Evolutionary conservation across 2,797 vertebrate species (phyloP).

Genomic region (Sardinella longiceps): DNA sequence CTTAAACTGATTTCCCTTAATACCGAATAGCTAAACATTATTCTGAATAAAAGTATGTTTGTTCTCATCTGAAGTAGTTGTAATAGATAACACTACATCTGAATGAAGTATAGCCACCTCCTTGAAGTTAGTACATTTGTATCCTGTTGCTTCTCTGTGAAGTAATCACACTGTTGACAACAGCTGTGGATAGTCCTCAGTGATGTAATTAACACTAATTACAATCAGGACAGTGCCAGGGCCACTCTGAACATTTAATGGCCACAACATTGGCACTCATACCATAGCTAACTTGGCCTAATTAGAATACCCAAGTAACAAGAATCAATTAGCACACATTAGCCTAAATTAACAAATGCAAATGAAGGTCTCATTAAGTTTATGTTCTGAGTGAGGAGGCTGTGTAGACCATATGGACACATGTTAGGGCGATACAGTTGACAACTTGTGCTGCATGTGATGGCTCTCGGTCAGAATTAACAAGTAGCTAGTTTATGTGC

Average conservation of each 20-base stretch:
- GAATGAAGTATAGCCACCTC: background rate
- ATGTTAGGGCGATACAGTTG: slow-evolving; percentile 57
- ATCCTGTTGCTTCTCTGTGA: slow-evolving; percentile 23
- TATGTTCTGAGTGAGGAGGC: slow-evolving; percentile 73
- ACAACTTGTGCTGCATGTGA: slow-evolving; percentile 46
- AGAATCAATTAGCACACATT: slow-evolving; percentile 87
- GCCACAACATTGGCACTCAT: slow-evolving; percentile 67
- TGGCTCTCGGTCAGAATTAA: slow-evolving; percentile 29
- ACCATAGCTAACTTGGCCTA: slow-evolving; percentile 60
- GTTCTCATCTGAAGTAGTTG: background rate
- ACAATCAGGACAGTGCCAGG: slow-evolving; percentile 71
- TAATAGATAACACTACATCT: slow-evolving; percentile 19
- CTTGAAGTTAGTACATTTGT: slow-evolving; percentile 27
- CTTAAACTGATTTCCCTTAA: background rate
- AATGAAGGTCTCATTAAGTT: slow-evolving; percentile 75
- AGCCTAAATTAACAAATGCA: slow-evolving; percentile 85
- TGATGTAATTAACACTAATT: slow-evolving; percentile 86
- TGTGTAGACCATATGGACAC: slow-evolving; percentile 65
- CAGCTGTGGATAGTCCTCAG: background rate
- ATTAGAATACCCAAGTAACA: slow-evolving; percentile 73
- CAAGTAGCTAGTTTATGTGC: slow-evolving; percentile 37
- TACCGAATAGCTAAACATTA: no score
- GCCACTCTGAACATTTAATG: slow-evolving; percentile 81
- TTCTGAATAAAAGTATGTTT: background rate
- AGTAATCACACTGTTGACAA: background rate